Evolutionary conservation across 2,113 vertebrate genomes (phyloP), one percentile per base, ranked within the genome.

Genomic region (Paradisaea rubra): DNA sequence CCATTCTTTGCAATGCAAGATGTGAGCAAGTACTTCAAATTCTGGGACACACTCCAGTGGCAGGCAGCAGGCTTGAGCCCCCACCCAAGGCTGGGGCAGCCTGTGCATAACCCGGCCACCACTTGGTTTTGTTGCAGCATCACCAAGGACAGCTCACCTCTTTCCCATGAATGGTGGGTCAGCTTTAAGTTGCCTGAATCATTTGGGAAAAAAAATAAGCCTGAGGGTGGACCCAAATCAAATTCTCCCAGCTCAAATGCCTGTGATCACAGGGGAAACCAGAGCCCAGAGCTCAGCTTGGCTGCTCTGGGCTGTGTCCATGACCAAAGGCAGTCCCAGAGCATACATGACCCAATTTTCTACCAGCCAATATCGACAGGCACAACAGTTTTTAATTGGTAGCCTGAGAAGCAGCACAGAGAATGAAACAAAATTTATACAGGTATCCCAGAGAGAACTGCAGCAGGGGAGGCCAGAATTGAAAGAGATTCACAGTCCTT

Each of bases 71-170:
- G 47, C 73, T 4, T 22, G 35, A 77, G 74, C 49, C 35, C 33
- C 37, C 37, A 52, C 13, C 31, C 25, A 3, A 23, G 30, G 25
- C 31, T 37, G 45, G 6, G 3, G 47, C 10, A 77, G 35, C 25
- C 52, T 47, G 19, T 35, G 35, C 28, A 1, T 27, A 71, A 61
- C 56, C 9, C 0, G 0, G 69, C 28, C 78, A 33, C 39, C 2
- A 13, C n/a, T 50, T 52, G 13, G 22, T 37, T 69, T 64, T 59
- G n/a, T 53, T 57, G 35, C 33, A 59, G 53, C 9, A 5, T 23
- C 73, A 23, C 89, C 33, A 39, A 19, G 42, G 59, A 63, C 33
- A 76, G 45, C 56, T 56, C 63, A 52, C 50, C 50, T 52, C 76
- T 23, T 63, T 35, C 41, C 52, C 50, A 25, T 11, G 15, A 63